A percentile compares a stretch with the other conserved stretches of the same genome.
Evolutionary conservation across 2,113 vertebrate genomes (phyloP).

Genomic region (Macroglossus sobrinus): DNA sequence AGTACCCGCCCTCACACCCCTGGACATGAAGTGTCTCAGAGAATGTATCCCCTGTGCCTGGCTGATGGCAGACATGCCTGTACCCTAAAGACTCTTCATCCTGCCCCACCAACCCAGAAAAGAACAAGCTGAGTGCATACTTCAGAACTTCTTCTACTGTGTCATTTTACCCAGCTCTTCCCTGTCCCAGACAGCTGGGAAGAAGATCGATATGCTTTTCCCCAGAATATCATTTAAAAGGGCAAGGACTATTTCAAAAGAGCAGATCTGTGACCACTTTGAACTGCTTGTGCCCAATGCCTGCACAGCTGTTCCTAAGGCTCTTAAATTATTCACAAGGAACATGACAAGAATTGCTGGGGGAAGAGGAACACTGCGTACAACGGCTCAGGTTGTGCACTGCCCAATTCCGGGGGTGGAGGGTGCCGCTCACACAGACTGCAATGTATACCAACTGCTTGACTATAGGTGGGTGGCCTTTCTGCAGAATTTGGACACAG

Average conservation of each 20-base stretch:
- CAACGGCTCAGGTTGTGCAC: background rate
- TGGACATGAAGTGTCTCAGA: rapidly evolving
- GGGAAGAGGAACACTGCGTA: background rate
- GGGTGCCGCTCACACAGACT: background rate
- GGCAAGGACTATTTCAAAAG: constrained; percentile 18
- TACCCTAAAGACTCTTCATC: background rate
- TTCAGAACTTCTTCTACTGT: background rate
- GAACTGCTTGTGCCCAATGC: background rate
- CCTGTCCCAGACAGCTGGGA: background rate
- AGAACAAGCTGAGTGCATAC: background rate
- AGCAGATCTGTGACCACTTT: background rate
- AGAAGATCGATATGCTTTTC: background rate
- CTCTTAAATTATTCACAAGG: constrained; percentile 24
- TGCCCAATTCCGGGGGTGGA: background rate
- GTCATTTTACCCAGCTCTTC: background rate
- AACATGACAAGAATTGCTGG: background rate
- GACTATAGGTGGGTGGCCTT: background rate
- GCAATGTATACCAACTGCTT: rapidly evolving
- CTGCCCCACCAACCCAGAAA: background rate
- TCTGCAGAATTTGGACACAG: background rate
- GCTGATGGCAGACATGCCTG: background rate
- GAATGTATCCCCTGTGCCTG: background rate
- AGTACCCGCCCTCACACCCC: background rate
- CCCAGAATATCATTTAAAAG: background rate
- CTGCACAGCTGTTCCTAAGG: background rate